Percentiles rank a stretch among this genome's conserved stretches.
phyloP scores from a whole-genome alignment of 2,113 vertebrate genomes.

The Stegastes partitus region DNA sequence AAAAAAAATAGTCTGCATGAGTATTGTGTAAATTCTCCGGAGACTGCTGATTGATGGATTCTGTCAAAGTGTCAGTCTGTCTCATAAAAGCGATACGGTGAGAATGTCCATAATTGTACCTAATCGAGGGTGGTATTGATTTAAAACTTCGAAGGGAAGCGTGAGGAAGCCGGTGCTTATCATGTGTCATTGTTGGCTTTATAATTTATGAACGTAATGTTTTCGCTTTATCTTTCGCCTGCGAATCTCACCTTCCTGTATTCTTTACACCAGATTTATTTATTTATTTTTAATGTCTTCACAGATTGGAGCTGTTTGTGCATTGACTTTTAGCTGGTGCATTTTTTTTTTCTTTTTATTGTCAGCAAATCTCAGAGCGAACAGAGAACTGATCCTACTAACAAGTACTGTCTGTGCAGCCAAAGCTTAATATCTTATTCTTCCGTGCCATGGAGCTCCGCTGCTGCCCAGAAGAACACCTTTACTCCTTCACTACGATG shows the following conservation, averaged over 20 bases:
- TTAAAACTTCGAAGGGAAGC: slow-evolving; percentile 58
- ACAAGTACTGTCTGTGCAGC: slow-evolving; percentile 9
- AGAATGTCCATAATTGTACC: slow-evolving; percentile 73
- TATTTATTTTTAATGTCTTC: slow-evolving; percentile 26
- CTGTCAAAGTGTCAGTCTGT: slow-evolving; percentile 74
- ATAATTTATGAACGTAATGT: slow-evolving; percentile 64
- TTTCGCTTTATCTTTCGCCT: slow-evolving; percentile 46
- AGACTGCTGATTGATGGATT: slow-evolving; percentile 77
- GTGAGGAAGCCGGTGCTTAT: slow-evolving; percentile 59
- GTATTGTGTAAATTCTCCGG: slow-evolving; percentile 61
- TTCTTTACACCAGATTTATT: slow-evolving; percentile 28
- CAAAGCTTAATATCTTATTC: slow-evolving; percentile 20
- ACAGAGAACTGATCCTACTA: neutral
- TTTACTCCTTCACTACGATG: slow-evolving; percentile 18
- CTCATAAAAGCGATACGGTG: slow-evolving; percentile 71
- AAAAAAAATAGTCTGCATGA: slow-evolving; percentile 38
- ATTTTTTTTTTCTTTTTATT: neutral
- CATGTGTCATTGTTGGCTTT: slow-evolving; percentile 58
- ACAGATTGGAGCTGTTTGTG: slow-evolving; percentile 10
- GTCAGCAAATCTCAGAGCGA: slow-evolving; percentile 21
- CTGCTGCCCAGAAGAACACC: neutral
- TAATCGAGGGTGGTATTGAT: slow-evolving; percentile 77
- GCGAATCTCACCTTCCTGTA: slow-evolving; percentile 59
- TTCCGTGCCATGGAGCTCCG: neutral
- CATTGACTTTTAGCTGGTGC: slow-evolving; percentile 12